phyloP scores from a whole-genome alignment of 1,140 invertebrate genomes.

The Meloidogyne exigua region DNA sequence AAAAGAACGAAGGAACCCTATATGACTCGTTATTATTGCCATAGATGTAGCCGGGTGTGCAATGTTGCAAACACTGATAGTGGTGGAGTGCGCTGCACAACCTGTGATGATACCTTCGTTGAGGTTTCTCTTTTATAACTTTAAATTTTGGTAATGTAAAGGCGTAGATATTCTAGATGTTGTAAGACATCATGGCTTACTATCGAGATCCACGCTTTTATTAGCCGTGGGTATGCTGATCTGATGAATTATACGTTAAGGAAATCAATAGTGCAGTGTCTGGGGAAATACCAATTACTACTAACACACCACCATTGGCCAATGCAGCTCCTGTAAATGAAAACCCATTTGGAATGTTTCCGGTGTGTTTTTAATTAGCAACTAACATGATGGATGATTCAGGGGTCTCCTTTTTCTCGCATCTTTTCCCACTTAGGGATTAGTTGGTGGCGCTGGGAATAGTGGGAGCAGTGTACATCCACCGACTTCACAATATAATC shows the following conservation, averaged over 20 bases:
- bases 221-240: too few species aligned
- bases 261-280: background rate
- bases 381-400: too few species aligned
- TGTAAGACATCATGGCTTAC: too few species aligned
- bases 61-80: background rate
- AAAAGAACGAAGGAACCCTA: background rate
- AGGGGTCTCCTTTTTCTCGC: background rate
- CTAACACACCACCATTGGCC: background rate
- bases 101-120: background rate
- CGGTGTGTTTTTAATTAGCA: background rate
- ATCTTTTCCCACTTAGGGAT: background rate
- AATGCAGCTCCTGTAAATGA: background rate
- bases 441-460: background rate
- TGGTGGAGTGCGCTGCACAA: background rate
- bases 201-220: too few species aligned
- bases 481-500: background rate
- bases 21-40: constrained; percentile 16
- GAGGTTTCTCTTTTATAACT: background rate
- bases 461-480: background rate
- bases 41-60: background rate
- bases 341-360: background rate
- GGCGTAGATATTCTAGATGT: too few species aligned
- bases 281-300: background rate
- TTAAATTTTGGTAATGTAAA: too few species aligned
- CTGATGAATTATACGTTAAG: too few species aligned